Conservation (phyloP, 2,888 invertebrate genomes). For the Scelioninae gen. 2 region DNA sequence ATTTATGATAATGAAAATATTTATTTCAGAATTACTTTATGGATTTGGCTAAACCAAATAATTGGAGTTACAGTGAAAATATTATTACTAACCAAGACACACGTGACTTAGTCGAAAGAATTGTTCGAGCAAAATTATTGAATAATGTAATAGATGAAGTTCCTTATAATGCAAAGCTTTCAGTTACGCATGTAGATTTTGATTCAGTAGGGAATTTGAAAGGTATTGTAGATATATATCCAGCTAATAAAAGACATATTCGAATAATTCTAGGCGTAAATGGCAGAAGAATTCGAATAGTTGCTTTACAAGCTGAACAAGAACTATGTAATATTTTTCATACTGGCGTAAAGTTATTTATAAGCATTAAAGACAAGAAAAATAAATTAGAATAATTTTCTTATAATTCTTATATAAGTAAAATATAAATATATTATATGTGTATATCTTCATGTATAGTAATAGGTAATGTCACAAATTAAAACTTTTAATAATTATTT, state of each 20-base stretch:
- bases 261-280: constrained; percentile 82
- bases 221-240: constrained; percentile 80
- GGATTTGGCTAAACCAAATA: constrained; percentile 80
- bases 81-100: constrained; percentile 86
- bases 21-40: constrained; percentile 81
- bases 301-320: constrained; percentile 74
- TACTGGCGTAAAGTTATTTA: too few relatives aligned
- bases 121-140: constrained; percentile 88
- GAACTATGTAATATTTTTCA: constrained; percentile 67
- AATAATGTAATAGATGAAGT: constrained; percentile 90
- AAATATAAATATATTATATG: too few relatives aligned
- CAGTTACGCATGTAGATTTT: constrained; percentile 82
- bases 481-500: too few relatives aligned
- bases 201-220: constrained; percentile 77
- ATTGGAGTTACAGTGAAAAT: constrained; percentile 82
- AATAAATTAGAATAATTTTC: too few relatives aligned
- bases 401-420: too few relatives aligned
- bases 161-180: constrained; percentile 85
- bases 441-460: too few relatives aligned
- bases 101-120: constrained; percentile 80
- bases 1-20: constrained; percentile 14
- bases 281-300: constrained; percentile 83
- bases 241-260: constrained; percentile 80
- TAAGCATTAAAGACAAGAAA: background rate
- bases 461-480: too few relatives aligned